phyloP scores from a whole-genome alignment of 2,113 vertebrate species.

The Sporophila hypoxantha region DNA sequence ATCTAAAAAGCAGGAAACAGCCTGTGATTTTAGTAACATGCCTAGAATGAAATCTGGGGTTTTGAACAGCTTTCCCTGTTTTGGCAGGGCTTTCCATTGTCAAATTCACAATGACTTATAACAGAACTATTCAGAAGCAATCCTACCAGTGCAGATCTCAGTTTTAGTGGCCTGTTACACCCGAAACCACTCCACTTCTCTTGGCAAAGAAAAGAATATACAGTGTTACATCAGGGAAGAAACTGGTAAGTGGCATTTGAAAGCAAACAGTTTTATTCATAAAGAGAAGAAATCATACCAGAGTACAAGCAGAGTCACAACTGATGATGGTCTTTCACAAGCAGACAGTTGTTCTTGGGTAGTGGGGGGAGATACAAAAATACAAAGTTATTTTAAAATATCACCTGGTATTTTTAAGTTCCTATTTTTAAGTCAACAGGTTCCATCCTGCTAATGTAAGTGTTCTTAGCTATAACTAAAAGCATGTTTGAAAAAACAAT shows the following conservation, averaged over 20 bases:
- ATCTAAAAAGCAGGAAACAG: background rate
- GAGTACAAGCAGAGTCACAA: background rate
- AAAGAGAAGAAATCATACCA: background rate
- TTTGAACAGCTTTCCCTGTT: background rate
- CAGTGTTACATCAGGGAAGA: background rate
- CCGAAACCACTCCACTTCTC: background rate
- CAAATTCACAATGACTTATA: background rate
- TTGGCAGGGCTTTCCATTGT: background rate
- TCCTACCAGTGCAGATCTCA: background rate
- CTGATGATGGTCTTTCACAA: background rate
- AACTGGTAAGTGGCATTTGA: background rate
- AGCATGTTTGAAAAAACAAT: background rate
- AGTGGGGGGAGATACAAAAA: fast-evolving
- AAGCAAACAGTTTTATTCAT: background rate
- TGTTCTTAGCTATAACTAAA: background rate
- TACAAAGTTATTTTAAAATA: background rate
- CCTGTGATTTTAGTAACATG: background rate
- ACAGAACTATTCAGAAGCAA: background rate
- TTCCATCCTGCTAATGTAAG: background rate
- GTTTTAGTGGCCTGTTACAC: background rate
- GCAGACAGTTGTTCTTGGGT: background rate
- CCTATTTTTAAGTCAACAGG: background rate
- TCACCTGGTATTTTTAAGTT: background rate
- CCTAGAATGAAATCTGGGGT: background rate
- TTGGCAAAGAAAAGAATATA: background rate